A percentile compares a stretch with the other conserved stretches of the same genome.
Conservation (phyloP, 2,888 invertebrate species). For the Cylloceria caligata region DNA sequence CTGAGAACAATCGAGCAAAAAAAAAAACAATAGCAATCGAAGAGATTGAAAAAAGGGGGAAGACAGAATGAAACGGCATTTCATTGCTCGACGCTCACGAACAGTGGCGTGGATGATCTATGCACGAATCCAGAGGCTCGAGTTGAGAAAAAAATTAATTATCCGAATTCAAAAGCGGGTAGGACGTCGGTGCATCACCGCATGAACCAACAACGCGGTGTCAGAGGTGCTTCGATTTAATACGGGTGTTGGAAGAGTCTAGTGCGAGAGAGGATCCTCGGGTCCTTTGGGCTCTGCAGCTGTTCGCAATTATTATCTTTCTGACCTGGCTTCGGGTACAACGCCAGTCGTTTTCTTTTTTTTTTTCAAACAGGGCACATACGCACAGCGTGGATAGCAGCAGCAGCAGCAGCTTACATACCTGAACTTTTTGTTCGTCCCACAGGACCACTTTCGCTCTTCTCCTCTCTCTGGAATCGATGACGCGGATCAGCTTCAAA, state of each 20-base stretch:
- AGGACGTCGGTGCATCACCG: constrained; percentile 36
- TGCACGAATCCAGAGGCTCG: constrained; percentile 17
- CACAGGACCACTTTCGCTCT: constrained; percentile 72
- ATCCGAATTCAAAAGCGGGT: constrained; percentile 70
- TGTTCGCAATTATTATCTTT: constrained; percentile 81
- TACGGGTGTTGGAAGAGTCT: constrained; percentile 57
- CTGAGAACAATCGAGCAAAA: constrained; percentile 29
- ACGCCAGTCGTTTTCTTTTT: constrained; percentile 51
- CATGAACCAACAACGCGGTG: constrained; percentile 27
- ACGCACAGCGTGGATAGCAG: constrained; percentile 32
- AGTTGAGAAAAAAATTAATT: constrained; percentile 74
- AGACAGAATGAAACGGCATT: constrained; percentile 45
- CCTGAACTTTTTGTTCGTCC: constrained; percentile 61
- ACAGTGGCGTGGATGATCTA: constrained; percentile 44
- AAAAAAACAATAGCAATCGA: constrained; percentile 42
- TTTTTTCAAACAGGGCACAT: constrained; percentile 48
- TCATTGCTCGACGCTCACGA: constrained; percentile 59
- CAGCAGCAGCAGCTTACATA: constrained; percentile 50
- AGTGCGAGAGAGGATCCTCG: constrained; percentile 67
- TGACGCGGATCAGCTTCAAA: constrained; percentile 79
- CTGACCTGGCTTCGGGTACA: constrained; percentile 71
- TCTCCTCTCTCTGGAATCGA: constrained; percentile 76
- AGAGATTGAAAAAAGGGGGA: constrained; percentile 28
- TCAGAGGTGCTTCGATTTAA: constrained; percentile 61
- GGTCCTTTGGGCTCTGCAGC: constrained; percentile 77